Evolutionary conservation across 2,797 vertebrate genomes (phyloP), one percentile per base, ranked within the genome.

Genomic region (Pempheris klunzingeri): DNA sequence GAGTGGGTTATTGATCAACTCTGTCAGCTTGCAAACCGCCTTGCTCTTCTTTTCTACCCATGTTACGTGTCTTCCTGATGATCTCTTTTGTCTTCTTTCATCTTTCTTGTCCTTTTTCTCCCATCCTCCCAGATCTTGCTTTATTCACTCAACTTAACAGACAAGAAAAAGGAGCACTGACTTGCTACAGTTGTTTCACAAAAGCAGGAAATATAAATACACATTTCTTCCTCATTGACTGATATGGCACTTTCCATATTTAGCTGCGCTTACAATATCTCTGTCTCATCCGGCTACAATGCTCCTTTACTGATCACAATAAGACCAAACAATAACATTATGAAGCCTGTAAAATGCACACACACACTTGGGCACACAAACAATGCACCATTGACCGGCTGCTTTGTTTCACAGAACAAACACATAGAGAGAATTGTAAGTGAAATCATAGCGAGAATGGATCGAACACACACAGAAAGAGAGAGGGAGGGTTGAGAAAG

Each of bases 391-490:
- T 90, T 92, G 92, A 93, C 88, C 78, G 26, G 24, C 58, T 28
- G 88, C 88, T 92, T 93, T 93, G 90, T 93, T 90, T 93, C 90
- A 44, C 69, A 84, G 80, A 90, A 89, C 87, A 92, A 91, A 92
- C 85, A 75, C 78, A 44, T 30, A 47, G 46, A 70, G 62, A 59
- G 84, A 82, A 89, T 90, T 88, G 78, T 89, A 83, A 90, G 85
- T 88, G 87, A 92, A 92, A 91, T 91, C 82, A 88, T 85, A 79
- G 86, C 47, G 7, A 76, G 81, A 88, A 89, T 78, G 77, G 85
- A 89, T 89, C 30, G 72, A 89, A 90, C 50, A 85, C 79, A 86
- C 63, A 81, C 54, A 74, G 62, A 84, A 46, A 73, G 59, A 80
- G 74, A 79, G 50, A 69, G 75, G 39, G 63, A 52, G 61, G 52